Conservation (phyloP, 2,888 invertebrate species). For the Ashinkailepas kermadecensis region DNA sequence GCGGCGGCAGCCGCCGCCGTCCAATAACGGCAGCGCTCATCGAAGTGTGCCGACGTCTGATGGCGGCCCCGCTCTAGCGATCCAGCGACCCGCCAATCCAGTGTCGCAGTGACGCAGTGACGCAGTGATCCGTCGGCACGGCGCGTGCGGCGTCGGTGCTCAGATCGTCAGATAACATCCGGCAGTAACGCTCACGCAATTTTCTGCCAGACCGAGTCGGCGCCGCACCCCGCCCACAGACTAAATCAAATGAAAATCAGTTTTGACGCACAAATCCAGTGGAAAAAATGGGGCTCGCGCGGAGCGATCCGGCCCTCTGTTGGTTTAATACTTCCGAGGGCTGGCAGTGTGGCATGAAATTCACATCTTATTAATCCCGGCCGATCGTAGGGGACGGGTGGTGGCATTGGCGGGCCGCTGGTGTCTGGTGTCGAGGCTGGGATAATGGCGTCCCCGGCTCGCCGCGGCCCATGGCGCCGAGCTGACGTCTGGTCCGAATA, state of each 20-base stretch:
- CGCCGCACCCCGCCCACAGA: not conserved
- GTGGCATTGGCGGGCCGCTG: not conserved
- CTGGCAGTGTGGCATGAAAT: constrained; percentile 12
- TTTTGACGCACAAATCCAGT: constrained; percentile 22
- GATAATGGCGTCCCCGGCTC: not conserved
- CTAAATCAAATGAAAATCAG: constrained; percentile 22
- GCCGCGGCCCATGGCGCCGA: not conserved
- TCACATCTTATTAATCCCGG: constrained; percentile 23
- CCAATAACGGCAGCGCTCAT: not conserved
- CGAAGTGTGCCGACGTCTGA: not conserved
- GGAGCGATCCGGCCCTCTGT: not conserved
- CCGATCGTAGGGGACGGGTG: not conserved
- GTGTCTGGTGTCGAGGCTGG: not conserved
- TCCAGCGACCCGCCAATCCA: too few relatives aligned
- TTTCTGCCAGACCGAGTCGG: not conserved
- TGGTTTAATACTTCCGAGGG: constrained; percentile 16
- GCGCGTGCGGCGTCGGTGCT: not conserved
- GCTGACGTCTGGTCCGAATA: not conserved
- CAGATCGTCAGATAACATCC: not conserved
- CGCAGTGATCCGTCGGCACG: not conserved
- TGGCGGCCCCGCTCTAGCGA: not conserved
- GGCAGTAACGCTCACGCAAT: not conserved
- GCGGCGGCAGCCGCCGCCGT: too few relatives aligned
- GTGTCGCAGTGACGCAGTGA: too few relatives aligned
- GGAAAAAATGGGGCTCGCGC: constrained; percentile 17